phyloP scores from a whole-genome alignment of 2,113 vertebrate genomes.

The Hoplias malabaricus region DNA sequence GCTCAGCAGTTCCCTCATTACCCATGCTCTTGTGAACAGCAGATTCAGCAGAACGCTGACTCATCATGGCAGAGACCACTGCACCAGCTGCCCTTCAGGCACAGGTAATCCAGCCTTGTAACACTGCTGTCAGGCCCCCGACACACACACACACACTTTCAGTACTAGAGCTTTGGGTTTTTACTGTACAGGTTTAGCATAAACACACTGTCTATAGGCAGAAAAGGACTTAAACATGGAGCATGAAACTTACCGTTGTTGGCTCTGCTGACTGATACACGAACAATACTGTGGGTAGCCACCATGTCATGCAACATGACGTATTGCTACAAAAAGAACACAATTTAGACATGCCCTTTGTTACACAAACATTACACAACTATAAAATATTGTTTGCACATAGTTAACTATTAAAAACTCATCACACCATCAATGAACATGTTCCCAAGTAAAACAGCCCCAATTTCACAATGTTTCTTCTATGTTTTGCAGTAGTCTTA shows the following conservation, averaged over 20 bases:
- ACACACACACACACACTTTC: slow-evolving; percentile 3
- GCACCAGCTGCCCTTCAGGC: slow-evolving; percentile 22
- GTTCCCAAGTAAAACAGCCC: too few species aligned
- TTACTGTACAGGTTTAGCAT: background rate
- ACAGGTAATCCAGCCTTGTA: background rate
- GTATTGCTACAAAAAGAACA: slow-evolving; percentile 84
- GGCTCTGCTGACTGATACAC: slow-evolving; percentile 90
- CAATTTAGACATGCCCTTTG: background rate
- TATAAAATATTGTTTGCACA: too few species aligned
- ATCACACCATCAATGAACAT: too few species aligned
- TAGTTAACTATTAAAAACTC: too few species aligned
- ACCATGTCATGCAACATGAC: slow-evolving; percentile 97
- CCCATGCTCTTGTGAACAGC: slow-evolving; percentile 34
- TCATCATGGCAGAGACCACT: slow-evolving; percentile 45
- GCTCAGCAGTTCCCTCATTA: slow-evolving; percentile 56
- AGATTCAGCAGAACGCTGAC: slow-evolving; percentile 49
- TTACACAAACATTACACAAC: background rate
- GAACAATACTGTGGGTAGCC: slow-evolving; percentile 91
- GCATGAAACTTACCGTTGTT: slow-evolving; percentile 79
- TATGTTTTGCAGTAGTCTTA: too few species aligned
- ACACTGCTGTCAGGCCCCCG: background rate
- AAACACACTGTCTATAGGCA: background rate
- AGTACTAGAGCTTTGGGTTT: background rate
- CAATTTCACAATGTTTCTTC: too few species aligned
- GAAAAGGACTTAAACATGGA: background rate